A percentile compares a stretch with the other conserved stretches of the same genome.
Conservation (phyloP, 2,888 invertebrate species). For the Mythimna vitellina region DNA sequence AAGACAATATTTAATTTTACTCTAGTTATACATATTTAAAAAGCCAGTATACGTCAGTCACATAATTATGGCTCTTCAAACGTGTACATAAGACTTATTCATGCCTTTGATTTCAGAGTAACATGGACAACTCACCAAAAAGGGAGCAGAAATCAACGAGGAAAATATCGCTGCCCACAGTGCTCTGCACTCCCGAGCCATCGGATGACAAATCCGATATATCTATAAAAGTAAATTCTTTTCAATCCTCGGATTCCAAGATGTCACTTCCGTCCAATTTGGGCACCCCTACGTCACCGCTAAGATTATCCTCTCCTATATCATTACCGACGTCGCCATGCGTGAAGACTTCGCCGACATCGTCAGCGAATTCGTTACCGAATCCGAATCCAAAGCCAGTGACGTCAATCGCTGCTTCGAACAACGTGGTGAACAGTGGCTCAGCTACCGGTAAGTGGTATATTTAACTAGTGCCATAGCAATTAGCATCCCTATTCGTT, state of each 20-base stretch:
- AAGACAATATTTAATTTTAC: not conserved
- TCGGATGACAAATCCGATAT: conserved; percentile 70
- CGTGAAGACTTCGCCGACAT: conserved; percentile 74
- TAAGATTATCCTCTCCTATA: conserved; percentile 80
- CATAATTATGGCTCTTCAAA: not conserved
- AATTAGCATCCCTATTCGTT: conserved; percentile 34
- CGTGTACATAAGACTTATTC: conserved; percentile 4
- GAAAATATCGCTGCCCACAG: conserved; percentile 83
- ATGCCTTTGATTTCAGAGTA: conserved; percentile 75
- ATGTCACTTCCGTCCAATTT: conserved; percentile 83
- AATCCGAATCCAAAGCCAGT: conserved; percentile 67
- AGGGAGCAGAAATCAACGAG: conserved; percentile 70
- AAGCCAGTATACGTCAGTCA: not conserved
- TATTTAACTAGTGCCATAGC: conserved; percentile 33
- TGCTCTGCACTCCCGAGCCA: conserved; percentile 80
- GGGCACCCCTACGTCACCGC: conserved; percentile 84
- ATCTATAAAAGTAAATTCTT: conserved; percentile 69
- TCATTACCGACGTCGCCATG: conserved; percentile 84
- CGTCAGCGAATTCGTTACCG: conserved; percentile 74
- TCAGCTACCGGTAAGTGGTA: conserved; percentile 85
- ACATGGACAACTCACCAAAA: conserved; percentile 79
- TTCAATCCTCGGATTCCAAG: conserved; percentile 83
- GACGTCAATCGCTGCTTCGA: conserved; percentile 64
- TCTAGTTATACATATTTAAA: conserved; percentile 6
- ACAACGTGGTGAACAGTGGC: conserved; percentile 74